Evolutionary conservation across 2,888 invertebrate genomes (phyloP), one percentile per base, ranked within the genome.

Genomic region (Drosophila incognita): DNA sequence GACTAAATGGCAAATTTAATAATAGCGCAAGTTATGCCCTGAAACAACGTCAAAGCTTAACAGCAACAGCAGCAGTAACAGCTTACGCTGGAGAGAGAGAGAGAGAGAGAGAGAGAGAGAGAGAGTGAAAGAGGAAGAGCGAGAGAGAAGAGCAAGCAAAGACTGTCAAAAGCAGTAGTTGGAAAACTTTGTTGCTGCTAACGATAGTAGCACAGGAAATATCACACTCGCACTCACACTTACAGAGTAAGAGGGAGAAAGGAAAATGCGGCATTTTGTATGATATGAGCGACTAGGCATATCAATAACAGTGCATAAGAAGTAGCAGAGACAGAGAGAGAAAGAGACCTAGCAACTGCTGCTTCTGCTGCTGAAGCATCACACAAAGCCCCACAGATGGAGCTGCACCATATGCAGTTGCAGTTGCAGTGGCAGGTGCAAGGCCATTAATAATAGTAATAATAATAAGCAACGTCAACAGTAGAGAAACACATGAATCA

Each of bases 1-100:
- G 82, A 90, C 90, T 89, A 85, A 90, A 90, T 85, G 83, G 83
- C 82, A 82, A 88, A 78, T 69, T 82, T 72, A 74, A 72, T 76
- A 67, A 70, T 62, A 78, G 65, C 71, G 38, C 63, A 62, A 58
- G 56, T 64, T 63, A 49, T 71, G 71, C 67, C 67, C 71, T 60
- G 61, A 60, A 74, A 62, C 74, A 68, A 68, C 73, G 73, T n/a
- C 74, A 61, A 59, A 74, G 74, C 66, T 69, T 60, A 74, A 40
- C 57, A 66, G 60, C 54, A 59, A 31, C 38, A 46, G 51, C 59
- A 54, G 29, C 62, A 62, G 48, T 57, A 52, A 11, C 33, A 53
- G 58, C 58, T 58, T 57, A 62, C 21, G 52, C 36, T n/a, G 29
- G 36, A 64, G 54, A 27, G 52, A 18, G 46, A 48, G 36, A 24